Evolutionary conservation across 1,140 invertebrate genomes (phyloP).

Genomic region (Rhyzopertha dominica): DNA sequence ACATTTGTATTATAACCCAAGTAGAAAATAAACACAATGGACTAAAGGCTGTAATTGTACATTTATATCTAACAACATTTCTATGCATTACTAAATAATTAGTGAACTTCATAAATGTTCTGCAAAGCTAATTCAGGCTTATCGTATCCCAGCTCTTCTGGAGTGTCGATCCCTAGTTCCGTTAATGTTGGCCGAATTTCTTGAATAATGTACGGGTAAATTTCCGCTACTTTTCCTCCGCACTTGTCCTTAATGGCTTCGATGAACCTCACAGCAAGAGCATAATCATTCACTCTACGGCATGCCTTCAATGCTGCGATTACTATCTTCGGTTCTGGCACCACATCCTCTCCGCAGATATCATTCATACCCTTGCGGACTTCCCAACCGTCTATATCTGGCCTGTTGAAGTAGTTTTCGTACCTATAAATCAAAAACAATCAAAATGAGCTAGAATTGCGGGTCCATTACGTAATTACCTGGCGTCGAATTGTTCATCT

Average conservation of each 20-base stretch:
- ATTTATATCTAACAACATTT: too few species aligned
- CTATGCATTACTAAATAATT: too few species aligned
- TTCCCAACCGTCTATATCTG: conserved; percentile 95
- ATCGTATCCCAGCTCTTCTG: conserved; percentile 94
- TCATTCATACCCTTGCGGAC: conserved; percentile 83
- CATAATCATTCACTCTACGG: conserved; percentile 89
- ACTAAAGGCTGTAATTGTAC: too few species aligned
- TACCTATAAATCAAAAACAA: conserved; percentile 51
- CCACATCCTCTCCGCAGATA: conserved; percentile 80
- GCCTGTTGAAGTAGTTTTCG: conserved; percentile 79
- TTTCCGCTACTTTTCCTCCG: conserved; percentile 68
- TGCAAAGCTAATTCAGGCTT: conserved; percentile 89
- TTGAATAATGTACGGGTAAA: conserved; percentile 90
- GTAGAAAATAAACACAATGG: too few species aligned
- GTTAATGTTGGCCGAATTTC: conserved; percentile 89
- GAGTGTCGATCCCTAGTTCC: conserved; percentile 90
- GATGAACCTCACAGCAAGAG: conserved; percentile 85
- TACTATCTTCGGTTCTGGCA: conserved; percentile 93
- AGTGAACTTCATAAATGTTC: conserved; percentile 72
- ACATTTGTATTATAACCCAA: too few species aligned
- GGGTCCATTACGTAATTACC: conserved; percentile 40
- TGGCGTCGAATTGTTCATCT: conserved; percentile 43
- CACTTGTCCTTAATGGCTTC: conserved; percentile 91
- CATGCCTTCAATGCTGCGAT: conserved; percentile 89
- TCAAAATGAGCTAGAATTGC: conserved; percentile 1